phyloP scores from a whole-genome alignment of 2,797 vertebrate genomes.

The Microtus californicus region DNA sequence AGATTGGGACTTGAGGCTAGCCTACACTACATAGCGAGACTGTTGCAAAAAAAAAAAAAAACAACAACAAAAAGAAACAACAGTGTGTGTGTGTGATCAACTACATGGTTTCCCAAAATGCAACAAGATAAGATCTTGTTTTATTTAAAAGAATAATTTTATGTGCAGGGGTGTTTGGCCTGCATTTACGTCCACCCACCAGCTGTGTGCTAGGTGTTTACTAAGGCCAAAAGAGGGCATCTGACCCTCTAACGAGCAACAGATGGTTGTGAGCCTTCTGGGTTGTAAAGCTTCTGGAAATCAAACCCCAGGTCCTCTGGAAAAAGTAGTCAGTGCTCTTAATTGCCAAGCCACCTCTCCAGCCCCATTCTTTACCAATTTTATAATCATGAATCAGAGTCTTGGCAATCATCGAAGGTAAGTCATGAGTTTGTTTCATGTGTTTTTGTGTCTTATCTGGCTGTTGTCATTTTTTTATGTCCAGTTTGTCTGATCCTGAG shows the following conservation, averaged over 20 bases:
- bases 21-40: background rate
- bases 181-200: background rate
- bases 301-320: background rate
- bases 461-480: background rate
- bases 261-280: background rate
- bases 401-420: slow-evolving; percentile 22
- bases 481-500: background rate
- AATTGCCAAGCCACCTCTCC: background rate
- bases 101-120: slow-evolving; percentile 47
- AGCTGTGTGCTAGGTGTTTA: background rate
- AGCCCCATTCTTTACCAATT: slow-evolving; percentile 4
- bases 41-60: background rate
- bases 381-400: background rate
- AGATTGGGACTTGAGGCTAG: background rate
- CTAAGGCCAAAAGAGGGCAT: no score
- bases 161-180: background rate
- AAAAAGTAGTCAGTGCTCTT: background rate
- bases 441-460: background rate
- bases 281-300: background rate
- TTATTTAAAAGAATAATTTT: background rate
- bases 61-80: background rate
- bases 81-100: background rate
- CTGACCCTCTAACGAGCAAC: background rate
- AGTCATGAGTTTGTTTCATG: slow-evolving; percentile 29
- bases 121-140: slow-evolving; percentile 23